phyloP scores from a whole-genome alignment of 2,113 vertebrate species.

The Tragelaphus buxtoni region DNA sequence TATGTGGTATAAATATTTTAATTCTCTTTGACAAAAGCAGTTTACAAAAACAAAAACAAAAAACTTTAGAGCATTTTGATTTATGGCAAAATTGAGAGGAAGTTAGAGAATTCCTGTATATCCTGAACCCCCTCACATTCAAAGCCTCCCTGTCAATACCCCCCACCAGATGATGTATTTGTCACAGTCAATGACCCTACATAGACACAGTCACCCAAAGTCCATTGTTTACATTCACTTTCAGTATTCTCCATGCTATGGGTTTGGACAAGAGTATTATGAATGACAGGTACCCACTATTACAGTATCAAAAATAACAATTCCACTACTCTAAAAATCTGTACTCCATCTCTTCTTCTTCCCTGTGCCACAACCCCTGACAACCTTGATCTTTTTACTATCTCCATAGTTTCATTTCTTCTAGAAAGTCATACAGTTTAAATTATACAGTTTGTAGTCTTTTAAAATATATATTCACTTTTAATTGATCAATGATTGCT shows the following conservation, averaged over 20 bases:
- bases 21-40: neutral
- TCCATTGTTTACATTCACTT: neutral
- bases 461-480: neutral
- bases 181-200: neutral
- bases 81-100: neutral
- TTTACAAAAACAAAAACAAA: neutral
- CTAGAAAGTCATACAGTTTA: neutral
- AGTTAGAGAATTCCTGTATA: too few species aligned
- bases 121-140: neutral
- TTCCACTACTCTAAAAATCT: neutral
- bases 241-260: neutral
- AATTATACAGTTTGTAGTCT: neutral
- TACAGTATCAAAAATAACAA: neutral
- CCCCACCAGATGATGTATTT: neutral
- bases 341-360: too few species aligned
- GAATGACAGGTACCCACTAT: neutral
- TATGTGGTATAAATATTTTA: neutral
- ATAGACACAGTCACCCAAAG: too few species aligned
- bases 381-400: neutral
- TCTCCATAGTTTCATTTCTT: neutral
- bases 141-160: neutral
- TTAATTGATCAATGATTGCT: neutral
- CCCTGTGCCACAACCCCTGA: neutral
- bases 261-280: neutral
- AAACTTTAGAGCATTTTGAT: neutral